Percentiles rank a stretch among this genome's conserved stretches.
Conservation (phyloP, 2,888 invertebrate species). For the Patella depressa region DNA sequence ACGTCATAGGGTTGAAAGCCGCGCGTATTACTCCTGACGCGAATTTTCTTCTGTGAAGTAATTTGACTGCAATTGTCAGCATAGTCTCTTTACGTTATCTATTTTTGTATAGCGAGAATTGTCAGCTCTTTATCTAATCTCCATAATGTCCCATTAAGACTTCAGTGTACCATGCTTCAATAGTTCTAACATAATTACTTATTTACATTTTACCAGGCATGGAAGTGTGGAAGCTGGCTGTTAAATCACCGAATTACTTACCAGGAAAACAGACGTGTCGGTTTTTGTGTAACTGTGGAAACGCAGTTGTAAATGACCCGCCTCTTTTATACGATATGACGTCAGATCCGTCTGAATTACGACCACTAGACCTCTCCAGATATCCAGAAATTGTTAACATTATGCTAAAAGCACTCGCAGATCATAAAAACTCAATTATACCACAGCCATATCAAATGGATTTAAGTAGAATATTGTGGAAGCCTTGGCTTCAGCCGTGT, state of each 20-base stretch:
- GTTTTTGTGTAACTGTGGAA: slow-evolving; percentile 60
- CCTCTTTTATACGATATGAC: slow-evolving; percentile 72
- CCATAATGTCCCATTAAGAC: no score
- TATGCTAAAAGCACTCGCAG: slow-evolving; percentile 47
- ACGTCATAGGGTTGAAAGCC: no score
- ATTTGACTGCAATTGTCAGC: no score
- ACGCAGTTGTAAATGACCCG: slow-evolving; percentile 65
- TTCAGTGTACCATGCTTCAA: no score
- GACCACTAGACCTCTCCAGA: slow-evolving; percentile 57
- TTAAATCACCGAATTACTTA: slow-evolving; percentile 60
- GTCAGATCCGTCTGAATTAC: slow-evolving; percentile 71
- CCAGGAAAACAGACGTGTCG: slow-evolving; percentile 60
- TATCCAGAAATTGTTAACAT: slow-evolving; percentile 29
- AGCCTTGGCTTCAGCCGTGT: slow-evolving; percentile 69
- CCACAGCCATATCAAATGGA: slow-evolving; percentile 58
- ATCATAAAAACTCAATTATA: slow-evolving; percentile 52
- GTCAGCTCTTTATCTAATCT: no score
- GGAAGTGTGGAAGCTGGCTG: slow-evolving; percentile 67
- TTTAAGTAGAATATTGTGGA: slow-evolving; percentile 55
- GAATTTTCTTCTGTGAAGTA: no score
- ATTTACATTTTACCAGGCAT: slow-evolving; percentile 30
- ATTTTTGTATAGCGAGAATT: no score
- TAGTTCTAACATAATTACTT: no score
- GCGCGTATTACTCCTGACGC: no score
- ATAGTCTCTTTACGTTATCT: no score